These are phyloP conservation scores for Argyresthia albistria DNA, from an alignment of 2,888 invertebrate species.

Conservation along the genomic window DNA sequence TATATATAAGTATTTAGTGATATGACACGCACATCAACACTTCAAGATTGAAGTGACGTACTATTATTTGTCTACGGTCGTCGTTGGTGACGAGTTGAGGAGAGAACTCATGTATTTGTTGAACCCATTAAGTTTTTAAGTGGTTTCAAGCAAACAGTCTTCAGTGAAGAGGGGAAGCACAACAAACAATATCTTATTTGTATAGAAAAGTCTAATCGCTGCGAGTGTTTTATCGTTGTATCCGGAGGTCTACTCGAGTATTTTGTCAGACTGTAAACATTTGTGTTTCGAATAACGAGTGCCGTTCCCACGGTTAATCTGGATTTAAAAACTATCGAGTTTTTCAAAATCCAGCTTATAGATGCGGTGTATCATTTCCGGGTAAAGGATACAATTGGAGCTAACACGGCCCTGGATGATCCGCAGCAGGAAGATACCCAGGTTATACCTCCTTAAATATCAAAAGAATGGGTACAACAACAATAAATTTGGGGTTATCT, in stretches of 20 bases:
- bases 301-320: slow-evolving; percentile 1
- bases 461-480: background rate
- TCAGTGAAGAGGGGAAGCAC: background rate
- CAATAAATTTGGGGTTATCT: background rate
- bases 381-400: background rate
- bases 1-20: background rate
- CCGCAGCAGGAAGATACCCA: background rate
- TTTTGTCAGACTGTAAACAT: slow-evolving; percentile 1
- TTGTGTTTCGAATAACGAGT: background rate
- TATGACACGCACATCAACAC: background rate
- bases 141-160: slow-evolving; percentile 57
- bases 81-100: background rate
- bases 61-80: background rate
- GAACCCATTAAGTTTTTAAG: slow-evolving; percentile 23
- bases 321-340: background rate
- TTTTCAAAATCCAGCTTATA: background rate
- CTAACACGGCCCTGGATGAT: background rate
- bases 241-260: background rate
- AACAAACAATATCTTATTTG: background rate
- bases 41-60: background rate
- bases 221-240: background rate
- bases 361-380: background rate
- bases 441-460: background rate
- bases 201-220: background rate
- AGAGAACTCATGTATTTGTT: background rate